Evolutionary conservation across 1,140 invertebrate species (phyloP), one percentile per base, ranked within the genome.

Genomic region (Ceratina australensis): DNA sequence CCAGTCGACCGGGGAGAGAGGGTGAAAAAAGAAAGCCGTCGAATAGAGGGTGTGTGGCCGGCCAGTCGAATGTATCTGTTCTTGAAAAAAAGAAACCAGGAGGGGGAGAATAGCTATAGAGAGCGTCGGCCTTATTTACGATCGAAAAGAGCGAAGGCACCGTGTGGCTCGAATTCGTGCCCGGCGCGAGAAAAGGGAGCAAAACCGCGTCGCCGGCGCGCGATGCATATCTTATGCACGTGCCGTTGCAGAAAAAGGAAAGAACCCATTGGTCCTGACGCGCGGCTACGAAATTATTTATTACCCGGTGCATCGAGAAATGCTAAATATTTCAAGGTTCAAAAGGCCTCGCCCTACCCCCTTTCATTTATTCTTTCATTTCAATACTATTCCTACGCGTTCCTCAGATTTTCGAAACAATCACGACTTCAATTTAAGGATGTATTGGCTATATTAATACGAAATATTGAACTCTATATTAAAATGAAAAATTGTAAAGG

Each of bases 201-300:
- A 79, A 79, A 79, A 79, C 49, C 26, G 66, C 72, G 24, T 60
- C 13, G 64, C 13, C 42, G 54, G 15, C 47, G 65, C 8, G 61
- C 15, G 76, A 78, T 78, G 54, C 76, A 71, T 78, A 78, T 73
- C 76, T 73, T 76, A 79, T 52, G 65, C 64, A 63, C 63, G 63
- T 54, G 64, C 57, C 63, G 24, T 8, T 16, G 18, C 28, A 20
- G 28, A 63, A 78, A 73, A 73, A 67, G 33, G 15, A 74, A 79
- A 7, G 24, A 49, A 15, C 15, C 61, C 28, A 24, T 56, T 49
- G 42, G 28, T 56, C 65, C 26, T 42, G 78, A 56, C 47, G 33
- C 24, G 42, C 24, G 50, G 57, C 26, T 64, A 61, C 56, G 24
- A 76, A 76, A 79, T 76, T 79, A 79, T 79, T 79, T 79, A 79